Conservation (phyloP, 2,113 vertebrate genomes). For the Pogona vitticeps region DNA sequence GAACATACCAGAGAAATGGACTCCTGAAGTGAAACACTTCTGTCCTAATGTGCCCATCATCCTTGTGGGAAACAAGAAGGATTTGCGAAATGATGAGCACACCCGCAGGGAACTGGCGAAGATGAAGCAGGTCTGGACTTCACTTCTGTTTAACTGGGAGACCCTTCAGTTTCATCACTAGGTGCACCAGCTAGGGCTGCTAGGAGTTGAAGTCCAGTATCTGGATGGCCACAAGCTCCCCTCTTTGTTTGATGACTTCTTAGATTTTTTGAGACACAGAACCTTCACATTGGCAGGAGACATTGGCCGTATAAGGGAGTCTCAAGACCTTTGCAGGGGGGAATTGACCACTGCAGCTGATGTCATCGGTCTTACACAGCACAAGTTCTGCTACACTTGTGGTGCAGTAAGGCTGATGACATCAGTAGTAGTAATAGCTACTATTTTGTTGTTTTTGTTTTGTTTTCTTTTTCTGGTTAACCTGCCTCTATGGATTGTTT, state of each 20-base stretch:
- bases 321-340: too few species aligned
- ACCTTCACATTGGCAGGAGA: background rate
- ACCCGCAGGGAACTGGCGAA: conserved; percentile 93
- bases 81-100: conserved; percentile 93
- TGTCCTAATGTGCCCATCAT: conserved; percentile 98
- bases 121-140: conserved; percentile 90
- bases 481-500: too few species aligned
- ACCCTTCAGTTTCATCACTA: background rate
- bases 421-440: too few species aligned
- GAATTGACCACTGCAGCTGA: too few species aligned
- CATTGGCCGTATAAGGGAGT: too few species aligned
- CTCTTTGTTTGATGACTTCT: background rate
- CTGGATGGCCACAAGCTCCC: too few species aligned
- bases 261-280: background rate
- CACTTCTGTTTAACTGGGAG: background rate
- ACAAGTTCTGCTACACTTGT: too few species aligned
- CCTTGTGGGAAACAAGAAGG: conserved; percentile 97
- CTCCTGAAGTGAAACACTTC: conserved; percentile 97
- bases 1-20: conserved; percentile 99
- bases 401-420: too few species aligned
- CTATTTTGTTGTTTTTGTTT: too few species aligned
- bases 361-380: too few species aligned
- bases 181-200: background rate
- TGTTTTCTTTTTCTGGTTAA: too few species aligned
- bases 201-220: background rate